phyloP scores from a whole-genome alignment of 2,113 vertebrate genomes.

The Tragulus kanchil region DNA sequence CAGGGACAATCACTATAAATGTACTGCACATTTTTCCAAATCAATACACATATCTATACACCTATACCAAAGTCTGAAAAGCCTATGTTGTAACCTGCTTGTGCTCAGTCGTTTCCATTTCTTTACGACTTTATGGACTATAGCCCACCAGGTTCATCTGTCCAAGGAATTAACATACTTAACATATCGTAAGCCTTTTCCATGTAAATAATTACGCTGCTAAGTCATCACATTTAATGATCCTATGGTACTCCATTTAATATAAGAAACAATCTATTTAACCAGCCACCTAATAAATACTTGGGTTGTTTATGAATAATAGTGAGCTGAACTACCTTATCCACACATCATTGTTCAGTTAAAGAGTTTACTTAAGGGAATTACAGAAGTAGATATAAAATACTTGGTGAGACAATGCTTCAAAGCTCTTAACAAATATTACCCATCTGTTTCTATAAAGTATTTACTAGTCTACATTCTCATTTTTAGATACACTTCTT shows the following conservation, averaged over 20 bases:
- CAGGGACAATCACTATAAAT: neutral
- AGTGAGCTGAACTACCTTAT: conserved; percentile 22
- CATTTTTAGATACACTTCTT: neutral
- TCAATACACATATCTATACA: neutral
- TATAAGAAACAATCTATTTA: conserved; percentile 1
- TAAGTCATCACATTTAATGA: neutral
- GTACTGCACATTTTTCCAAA: neutral
- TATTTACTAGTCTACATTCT: neutral
- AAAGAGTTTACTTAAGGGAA: neutral
- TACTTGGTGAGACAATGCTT: neutral
- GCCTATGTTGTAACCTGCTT: neutral
- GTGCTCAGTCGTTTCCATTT: neutral
- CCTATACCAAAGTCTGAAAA: neutral
- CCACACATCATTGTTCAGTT: neutral
- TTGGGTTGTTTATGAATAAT: neutral
- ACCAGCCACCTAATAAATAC: neutral
- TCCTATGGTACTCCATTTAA: neutral
- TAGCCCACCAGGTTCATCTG: neutral
- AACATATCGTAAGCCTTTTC: neutral
- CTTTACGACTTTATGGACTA: neutral
- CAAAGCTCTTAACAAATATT: neutral
- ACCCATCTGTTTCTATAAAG: neutral
- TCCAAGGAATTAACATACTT: neutral
- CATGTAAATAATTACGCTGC: neutral
- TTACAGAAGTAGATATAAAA: neutral